A percentile compares a stretch with the other conserved stretches of the same genome.
These are phyloP conservation scores for Sebastes umbrosus DNA, from an alignment of 2,797 vertebrate genomes.

Conservation along the genomic window DNA sequence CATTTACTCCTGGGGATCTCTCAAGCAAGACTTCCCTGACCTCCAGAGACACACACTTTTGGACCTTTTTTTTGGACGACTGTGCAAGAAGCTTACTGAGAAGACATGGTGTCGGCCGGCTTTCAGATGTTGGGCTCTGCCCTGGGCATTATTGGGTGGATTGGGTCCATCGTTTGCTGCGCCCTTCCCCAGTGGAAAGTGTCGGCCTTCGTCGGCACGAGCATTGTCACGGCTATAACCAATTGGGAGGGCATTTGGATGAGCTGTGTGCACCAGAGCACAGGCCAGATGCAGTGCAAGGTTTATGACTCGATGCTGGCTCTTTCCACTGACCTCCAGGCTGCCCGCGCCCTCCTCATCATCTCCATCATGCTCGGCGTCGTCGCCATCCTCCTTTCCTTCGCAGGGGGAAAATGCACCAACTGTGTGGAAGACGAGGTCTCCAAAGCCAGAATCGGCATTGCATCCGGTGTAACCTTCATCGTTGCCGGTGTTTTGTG, in stretches of 20 bases:
- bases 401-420: slow-evolving; percentile 93
- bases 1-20: slow-evolving; percentile 41
- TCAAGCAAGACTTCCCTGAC: slow-evolving; percentile 31
- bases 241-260: slow-evolving; percentile 96
- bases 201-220: slow-evolving; percentile 88
- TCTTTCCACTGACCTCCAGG: slow-evolving; percentile 86
- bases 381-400: slow-evolving; percentile 82
- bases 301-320: slow-evolving; percentile 92
- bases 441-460: slow-evolving; percentile 85
- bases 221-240: slow-evolving; percentile 90
- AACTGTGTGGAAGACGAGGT: slow-evolving; percentile 91
- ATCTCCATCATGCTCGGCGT: slow-evolving; percentile 86
- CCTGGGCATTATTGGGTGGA: slow-evolving; percentile 90
- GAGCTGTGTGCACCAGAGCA: slow-evolving; percentile 94
- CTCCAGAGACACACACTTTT: slow-evolving; percentile 17
- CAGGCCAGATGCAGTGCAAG: slow-evolving; percentile 96
- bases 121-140: slow-evolving; percentile 91
- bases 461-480: slow-evolving; percentile 84
- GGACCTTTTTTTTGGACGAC: slow-evolving; percentile 19
- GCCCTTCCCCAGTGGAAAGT: slow-evolving; percentile 92
- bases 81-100: slow-evolving; percentile 6
- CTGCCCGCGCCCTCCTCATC: slow-evolving; percentile 87
- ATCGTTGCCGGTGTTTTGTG: slow-evolving; percentile 84
- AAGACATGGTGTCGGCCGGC: slow-evolving; percentile 88
- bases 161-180: slow-evolving; percentile 86